Conservation (phyloP, 2,113 vertebrate species). For the Lonchura striata region DNA sequence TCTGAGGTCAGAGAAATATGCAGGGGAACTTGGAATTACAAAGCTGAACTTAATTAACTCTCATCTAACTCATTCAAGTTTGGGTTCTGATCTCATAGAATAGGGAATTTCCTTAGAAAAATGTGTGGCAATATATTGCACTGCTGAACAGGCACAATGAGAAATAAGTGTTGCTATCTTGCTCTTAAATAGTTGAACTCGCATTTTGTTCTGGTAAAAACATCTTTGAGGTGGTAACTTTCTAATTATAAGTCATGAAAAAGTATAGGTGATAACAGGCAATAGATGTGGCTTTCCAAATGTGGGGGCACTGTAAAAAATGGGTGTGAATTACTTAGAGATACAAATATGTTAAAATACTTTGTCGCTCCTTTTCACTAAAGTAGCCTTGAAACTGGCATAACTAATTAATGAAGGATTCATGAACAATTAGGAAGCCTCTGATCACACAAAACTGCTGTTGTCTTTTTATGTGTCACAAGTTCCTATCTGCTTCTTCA, state of each 20-base stretch:
- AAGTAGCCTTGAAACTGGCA: neutral
- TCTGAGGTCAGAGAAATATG: constrained; percentile 3
- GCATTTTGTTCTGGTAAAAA: neutral
- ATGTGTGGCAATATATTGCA: neutral
- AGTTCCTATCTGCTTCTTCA: neutral
- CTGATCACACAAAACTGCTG: neutral
- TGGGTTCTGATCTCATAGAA: neutral
- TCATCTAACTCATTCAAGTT: neutral
- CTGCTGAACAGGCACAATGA: neutral
- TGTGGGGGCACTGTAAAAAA: neutral
- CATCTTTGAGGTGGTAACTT: neutral
- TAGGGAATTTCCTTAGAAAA: neutral
- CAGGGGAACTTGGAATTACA: neutral
- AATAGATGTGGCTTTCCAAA: neutral
- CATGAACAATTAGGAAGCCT: neutral
- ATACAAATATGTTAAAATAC: neutral
- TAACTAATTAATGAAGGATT: neutral
- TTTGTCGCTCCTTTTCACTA: neutral
- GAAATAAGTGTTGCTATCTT: neutral
- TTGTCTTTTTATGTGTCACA: neutral
- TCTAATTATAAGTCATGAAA: neutral
- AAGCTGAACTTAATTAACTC: constrained; percentile 30
- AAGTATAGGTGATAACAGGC: neutral
- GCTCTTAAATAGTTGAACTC: neutral
- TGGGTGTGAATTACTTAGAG: neutral